These are phyloP conservation scores for Nebria brevicollis DNA, from an alignment of 2,888 invertebrate genomes.

Conservation along the genomic window DNA sequence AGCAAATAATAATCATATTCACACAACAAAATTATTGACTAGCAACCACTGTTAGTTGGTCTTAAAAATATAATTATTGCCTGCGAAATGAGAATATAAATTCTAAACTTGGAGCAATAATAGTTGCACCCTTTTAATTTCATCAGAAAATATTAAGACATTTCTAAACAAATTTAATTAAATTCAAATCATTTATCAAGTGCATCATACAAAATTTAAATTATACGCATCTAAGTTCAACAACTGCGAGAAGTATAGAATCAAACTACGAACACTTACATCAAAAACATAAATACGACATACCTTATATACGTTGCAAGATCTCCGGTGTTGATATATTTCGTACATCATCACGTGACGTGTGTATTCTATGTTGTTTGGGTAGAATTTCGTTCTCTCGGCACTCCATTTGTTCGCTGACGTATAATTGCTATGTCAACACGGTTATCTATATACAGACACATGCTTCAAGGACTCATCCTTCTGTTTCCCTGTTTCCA, in stretches of 20 bases:
- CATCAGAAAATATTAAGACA: not conserved
- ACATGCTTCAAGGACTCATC: not conserved
- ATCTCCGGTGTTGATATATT: slow-evolving; percentile 33
- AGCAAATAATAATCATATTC: not conserved
- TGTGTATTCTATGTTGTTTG: slow-evolving; percentile 26
- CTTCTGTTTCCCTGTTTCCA: slow-evolving; percentile 2
- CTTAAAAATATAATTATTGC: too few relatives aligned
- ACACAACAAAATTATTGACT: too few relatives aligned
- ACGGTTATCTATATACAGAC: slow-evolving; percentile 39
- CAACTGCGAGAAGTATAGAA: not conserved
- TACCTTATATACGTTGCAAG: slow-evolving; percentile 6
- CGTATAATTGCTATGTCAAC: slow-evolving; percentile 46
- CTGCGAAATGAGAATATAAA: too few relatives aligned
- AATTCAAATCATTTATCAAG: not conserved
- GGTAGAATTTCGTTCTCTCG: slow-evolving; percentile 32
- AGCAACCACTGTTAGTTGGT: too few relatives aligned
- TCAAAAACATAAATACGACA: slow-evolving; percentile 8
- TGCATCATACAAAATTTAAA: not conserved
- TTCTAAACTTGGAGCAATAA: too few relatives aligned
- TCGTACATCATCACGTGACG: slow-evolving; percentile 44
- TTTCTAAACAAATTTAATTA: not conserved
- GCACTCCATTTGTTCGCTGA: slow-evolving; percentile 43
- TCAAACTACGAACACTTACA: slow-evolving; percentile 8
- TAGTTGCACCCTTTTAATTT: not conserved
- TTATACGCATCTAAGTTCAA: not conserved